Evolutionary conservation across 1,140 invertebrate genomes (phyloP), one percentile per base, ranked within the genome.

Genomic region (Diorhabda sublineata): DNA sequence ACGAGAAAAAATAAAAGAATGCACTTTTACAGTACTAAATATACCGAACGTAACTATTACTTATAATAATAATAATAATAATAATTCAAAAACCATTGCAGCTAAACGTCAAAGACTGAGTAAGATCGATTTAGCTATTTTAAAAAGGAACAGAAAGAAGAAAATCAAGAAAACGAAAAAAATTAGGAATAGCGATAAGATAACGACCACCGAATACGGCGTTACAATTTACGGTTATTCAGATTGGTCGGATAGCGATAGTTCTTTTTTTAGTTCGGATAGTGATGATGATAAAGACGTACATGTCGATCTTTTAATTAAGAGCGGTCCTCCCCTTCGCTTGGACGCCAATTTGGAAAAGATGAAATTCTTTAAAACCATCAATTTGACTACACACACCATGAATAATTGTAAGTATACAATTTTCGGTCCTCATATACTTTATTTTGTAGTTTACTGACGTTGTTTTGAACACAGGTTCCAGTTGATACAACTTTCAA

Each of bases 41-140:
- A 71, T 80, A 47, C 78, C 78, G 3, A 74, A 72, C 43, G 43
- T 77, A 26, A 6, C 47, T 52, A 52, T 52, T 52, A 26, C 26
- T 26, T 26, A 26, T 26, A 26, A 26, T 26, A 26, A 26, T 26
- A 26, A 26, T 26, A 26, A 26, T 26, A 26, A 26, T 26, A 26
- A 26, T 26, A 68, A 66, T 62, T 69, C 69, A 5, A 69, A 73
- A 56, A 52, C 66, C 61, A 68, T 75, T 9, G 68, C 73, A 45
- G 47, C 69, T 9, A 75, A 76, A 66, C 71, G 67, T 44, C 74
- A 69, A 44, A 79, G 76, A 69, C 45, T 79, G 42, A 80, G 78
- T 65, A 79, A 79, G 70, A 73, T 80, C n/a, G 79, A 80, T 72
- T 61, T 78, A 41, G 78, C 78, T 11, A 75, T 72, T 9, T 70